Percentiles rank a stretch among this genome's conserved stretches.
These are phyloP conservation scores for Acanthiza pusilla DNA, from an alignment of 2,797 vertebrate species.

Conservation along the genomic window DNA sequence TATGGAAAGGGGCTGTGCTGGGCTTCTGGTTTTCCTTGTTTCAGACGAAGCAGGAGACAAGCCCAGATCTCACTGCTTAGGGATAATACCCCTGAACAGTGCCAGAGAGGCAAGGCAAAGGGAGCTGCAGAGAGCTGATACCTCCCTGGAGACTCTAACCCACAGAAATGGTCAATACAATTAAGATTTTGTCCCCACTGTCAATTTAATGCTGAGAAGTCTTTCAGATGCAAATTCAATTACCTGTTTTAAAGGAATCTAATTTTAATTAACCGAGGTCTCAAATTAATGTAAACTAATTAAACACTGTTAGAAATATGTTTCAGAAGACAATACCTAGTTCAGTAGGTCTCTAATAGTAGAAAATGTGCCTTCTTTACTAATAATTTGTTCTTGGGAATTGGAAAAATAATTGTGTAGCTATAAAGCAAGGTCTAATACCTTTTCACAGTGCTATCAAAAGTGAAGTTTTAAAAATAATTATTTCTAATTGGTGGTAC, in stretches of 20 bases:
- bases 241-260: background rate
- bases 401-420: background rate
- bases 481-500: background rate
- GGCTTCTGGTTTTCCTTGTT: background rate
- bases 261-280: background rate
- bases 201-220: background rate
- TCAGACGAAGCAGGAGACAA: background rate
- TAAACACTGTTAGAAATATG: background rate
- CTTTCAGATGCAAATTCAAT: background rate
- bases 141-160: background rate
- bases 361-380: background rate
- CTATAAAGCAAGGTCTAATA: background rate
- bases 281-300: background rate
- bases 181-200: background rate
- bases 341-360: background rate
- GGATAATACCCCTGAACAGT: background rate
- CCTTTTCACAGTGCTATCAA: background rate
- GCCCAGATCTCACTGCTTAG: background rate
- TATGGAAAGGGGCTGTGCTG: background rate
- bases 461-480: background rate
- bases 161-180: background rate
- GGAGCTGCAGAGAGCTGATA: background rate
- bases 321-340: background rate
- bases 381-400: background rate
- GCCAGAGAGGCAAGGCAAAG: background rate